Base-by-base conservation (phyloP, 2,113 vertebrate species). In the Tragelaphus imberbis region DNA sequence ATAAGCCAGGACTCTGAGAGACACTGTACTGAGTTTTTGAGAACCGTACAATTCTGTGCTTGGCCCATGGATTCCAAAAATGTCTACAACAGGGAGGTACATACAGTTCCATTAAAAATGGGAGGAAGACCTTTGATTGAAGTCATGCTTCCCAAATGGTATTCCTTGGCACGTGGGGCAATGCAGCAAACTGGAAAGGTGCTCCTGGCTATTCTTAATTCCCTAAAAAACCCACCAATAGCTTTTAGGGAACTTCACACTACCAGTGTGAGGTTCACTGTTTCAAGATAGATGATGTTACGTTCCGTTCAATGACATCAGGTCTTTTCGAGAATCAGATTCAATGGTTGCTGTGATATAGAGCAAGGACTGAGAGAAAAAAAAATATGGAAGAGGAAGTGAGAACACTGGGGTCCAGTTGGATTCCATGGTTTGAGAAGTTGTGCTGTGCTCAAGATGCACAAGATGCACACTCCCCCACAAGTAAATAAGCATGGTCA, bases 101-200 rank as follows among this genome's bases (percentile, higher is more conserved):
- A 12, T 6, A 5, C 0, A 7, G 44, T 8, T 53, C 49, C 40
- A 79, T 40, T 36, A 77, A 63, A 79, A 82, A 58, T 6, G 17
- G 40, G 28, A 91, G 15, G 13, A 10, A 47, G 23, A 19, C 68
- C 11, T 53, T 3, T 2, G 71, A 40, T 17, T 13, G 27, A 47
- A 55, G 59, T 44, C 49, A 1, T n/a, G 79, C 33, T 79, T 84
- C 77, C 84, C 40, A 58, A 40, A 55, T 56, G 6, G 33, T 49
- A 49, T 5, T 14, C 40, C 14, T 14, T 0, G 30, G 36, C 25
- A n/a, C 33, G 6, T 0, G 0, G 61, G 3, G 33, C 40, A 25
- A 12, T 5, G 44, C 71, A 61, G 44, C 30, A 14, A 9, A 55
- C 15, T 47, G 49, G 6, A 28, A 77, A 19, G 28, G 30, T 53